These are phyloP conservation scores for Drosophila carrolli DNA, from an alignment of 1,140 invertebrate genomes.

Conservation along the genomic window DNA sequence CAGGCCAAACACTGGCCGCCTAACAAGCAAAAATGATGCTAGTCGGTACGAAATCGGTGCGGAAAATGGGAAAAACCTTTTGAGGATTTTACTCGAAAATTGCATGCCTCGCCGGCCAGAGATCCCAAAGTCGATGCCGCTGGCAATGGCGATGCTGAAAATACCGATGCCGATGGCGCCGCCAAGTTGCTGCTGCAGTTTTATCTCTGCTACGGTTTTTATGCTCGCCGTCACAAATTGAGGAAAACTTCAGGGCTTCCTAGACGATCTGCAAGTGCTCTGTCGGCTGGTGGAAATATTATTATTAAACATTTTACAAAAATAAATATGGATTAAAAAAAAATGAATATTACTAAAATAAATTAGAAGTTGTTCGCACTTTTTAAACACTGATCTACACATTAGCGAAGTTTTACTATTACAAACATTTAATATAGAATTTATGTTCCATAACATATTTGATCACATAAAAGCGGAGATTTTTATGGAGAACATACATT, in stretches of 20 bases:
- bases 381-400: too few relatives aligned
- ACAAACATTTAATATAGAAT: too few relatives aligned
- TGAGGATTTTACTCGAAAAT: slow-evolving; percentile 61
- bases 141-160: slow-evolving; percentile 52
- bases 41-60: slow-evolving; percentile 35
- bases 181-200: slow-evolving; percentile 75
- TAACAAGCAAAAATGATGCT: slow-evolving; percentile 77
- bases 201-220: slow-evolving; percentile 70
- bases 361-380: too few relatives aligned
- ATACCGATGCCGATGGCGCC: slow-evolving; percentile 63
- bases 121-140: slow-evolving; percentile 44
- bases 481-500: neutral
- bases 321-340: too few relatives aligned
- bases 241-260: neutral
- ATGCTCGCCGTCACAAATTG: slow-evolving; percentile 58
- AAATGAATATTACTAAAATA: too few relatives aligned
- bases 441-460: too few relatives aligned
- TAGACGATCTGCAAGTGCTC: slow-evolving; percentile 22
- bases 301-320: too few relatives aligned
- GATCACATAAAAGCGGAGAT: neutral
- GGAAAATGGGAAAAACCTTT: slow-evolving; percentile 43
- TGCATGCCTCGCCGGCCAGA: slow-evolving; percentile 52
- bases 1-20: slow-evolving; percentile 44
- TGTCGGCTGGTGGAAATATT: neutral
- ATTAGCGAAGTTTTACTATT: too few relatives aligned